A percentile compares a stretch with the other conserved stretches of the same genome.
Evolutionary conservation across 1,140 invertebrate genomes (phyloP).

Genomic region (Atta texana): DNA sequence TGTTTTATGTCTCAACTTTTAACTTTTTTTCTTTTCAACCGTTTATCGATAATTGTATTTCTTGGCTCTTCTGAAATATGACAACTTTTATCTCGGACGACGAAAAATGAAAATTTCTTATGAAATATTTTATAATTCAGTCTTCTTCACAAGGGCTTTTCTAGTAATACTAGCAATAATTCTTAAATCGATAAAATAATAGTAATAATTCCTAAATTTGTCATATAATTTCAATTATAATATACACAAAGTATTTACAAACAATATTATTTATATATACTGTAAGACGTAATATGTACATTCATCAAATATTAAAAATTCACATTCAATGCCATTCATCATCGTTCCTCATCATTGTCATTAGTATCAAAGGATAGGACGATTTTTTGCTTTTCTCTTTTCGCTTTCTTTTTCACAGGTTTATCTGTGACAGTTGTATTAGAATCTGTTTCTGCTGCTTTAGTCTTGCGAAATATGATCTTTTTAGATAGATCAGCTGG

Average conservation of each 20-base stretch:
- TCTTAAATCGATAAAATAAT: background rate
- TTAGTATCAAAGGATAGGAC: constrained; percentile 86
- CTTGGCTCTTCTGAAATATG: too few relatives aligned
- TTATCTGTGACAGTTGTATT: constrained; percentile 41
- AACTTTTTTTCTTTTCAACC: too few relatives aligned
- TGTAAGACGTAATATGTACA: constrained; percentile 49
- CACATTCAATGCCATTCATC: background rate
- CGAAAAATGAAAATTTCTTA: background rate
- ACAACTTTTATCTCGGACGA: too few relatives aligned
- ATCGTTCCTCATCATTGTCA: constrained; percentile 82
- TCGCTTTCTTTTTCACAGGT: constrained; percentile 79
- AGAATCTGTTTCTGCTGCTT: constrained; percentile 54
- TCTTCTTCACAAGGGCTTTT: background rate
- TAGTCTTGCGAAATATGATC: constrained; percentile 86
- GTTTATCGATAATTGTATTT: too few relatives aligned
- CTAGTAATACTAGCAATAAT: background rate
- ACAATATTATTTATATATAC: constrained; percentile 6
- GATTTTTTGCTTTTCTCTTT: constrained; percentile 82
- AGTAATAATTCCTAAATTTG: background rate
- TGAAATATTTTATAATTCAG: background rate
- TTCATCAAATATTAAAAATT: constrained; percentile 12
- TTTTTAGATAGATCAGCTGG: constrained; percentile 87
- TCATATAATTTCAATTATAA: background rate
- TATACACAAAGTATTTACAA: constrained; percentile 11
- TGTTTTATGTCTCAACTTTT: too few relatives aligned